Base-by-base conservation (phyloP, 2,888 invertebrate genomes). In the Andrena praecox region DNA sequence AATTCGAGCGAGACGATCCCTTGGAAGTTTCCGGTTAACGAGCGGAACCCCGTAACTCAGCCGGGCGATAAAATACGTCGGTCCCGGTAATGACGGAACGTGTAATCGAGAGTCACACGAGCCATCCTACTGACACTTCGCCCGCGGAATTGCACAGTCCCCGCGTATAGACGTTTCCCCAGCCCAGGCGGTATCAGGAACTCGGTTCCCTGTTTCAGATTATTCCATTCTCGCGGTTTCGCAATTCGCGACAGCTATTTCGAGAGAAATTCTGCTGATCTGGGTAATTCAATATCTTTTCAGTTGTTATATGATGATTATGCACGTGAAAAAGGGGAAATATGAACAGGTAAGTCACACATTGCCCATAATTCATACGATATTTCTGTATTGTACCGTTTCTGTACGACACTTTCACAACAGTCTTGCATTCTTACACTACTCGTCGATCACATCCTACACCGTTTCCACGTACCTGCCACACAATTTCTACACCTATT, bases 41-140 rank as follows among this genome's bases (percentile, higher is more conserved):
- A 93, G 93, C 92, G 91, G 89, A 93, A 93, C 92, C 91, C 90
- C 91, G 89, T 93, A 92, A 93, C 92, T 91, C 89, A 81, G 89
- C 82, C 85, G 74, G 84, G 86, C 91, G 91, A 93, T 93, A 93
- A 93, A 93, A 92, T 91, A 89, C 87, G 88, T 76, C 56, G 56
- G 24, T 27, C 69, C 60, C 73, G 82, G 89, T 90, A 89, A 89
- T 86, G 90, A 87, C 81, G 87, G 84, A 84, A 88, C 87, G 89
- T 87, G 90, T 89, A 89, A 89, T 90, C 88, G 85, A 67, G 86
- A 87, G 70, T 86, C 86, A 83, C 86, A 84, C 83, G 87, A 86
- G 87, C 82, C 80, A 78, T 80, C 80, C 60, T 78, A 33, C 62
- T 66, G 83, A 85, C 84, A 85, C 85, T 81, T 80, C 54, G 74